Base-by-base conservation (phyloP, 2,113 vertebrate genomes). In the Trinectes maculatus region DNA sequence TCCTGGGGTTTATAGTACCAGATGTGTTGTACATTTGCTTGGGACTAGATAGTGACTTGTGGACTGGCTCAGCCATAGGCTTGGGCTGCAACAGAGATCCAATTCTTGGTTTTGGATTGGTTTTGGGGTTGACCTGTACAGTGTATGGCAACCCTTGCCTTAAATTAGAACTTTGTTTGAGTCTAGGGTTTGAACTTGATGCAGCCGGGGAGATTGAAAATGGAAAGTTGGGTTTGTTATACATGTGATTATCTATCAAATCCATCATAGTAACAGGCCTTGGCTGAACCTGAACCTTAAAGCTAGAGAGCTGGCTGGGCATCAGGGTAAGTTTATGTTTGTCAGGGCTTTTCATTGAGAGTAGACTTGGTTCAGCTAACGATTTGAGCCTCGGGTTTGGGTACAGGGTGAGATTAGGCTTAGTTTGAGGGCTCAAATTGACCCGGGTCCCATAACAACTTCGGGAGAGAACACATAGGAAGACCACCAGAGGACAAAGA, bases 401-500 rank as follows among this genome's bases (percentile, higher is more conserved):
- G 26, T 63, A 43, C 1, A 37, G 61, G 57, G 21, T 58, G 13
- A 43, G 44, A 36, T 67, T 62, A 18, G 78, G 61, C 34, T 49
- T 49, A 40, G 11, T 6, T 1, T 62, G 26, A 48, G 42, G 64
- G 44, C 47, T 71, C 46, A 79, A 18, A 64, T 44, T 29, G 54
- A 68, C 71, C 62, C 3, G 28, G 60, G 46, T 54, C 89, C 94
- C 94, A 76, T 92, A 91, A 89, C 92, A 94, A 87, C 92, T 92
- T 83, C 93, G 92, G 74, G 60, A 89, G 78, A 83, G 89, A 73
- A 95, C 93, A 91, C 95, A 95, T 80, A 96, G 95, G 92, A 93
- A 94, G 85, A 95, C 90, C 36, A 95, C 92, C 87, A 96, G 90
- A 91, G 93, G 92, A 71, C 93, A 94, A 90, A 95, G 91, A 84